Percentiles rank a stretch among this genome's conserved stretches.
These are phyloP conservation scores for Apoda limacodes DNA, from an alignment of 2,888 invertebrate genomes.

Conservation along the genomic window DNA sequence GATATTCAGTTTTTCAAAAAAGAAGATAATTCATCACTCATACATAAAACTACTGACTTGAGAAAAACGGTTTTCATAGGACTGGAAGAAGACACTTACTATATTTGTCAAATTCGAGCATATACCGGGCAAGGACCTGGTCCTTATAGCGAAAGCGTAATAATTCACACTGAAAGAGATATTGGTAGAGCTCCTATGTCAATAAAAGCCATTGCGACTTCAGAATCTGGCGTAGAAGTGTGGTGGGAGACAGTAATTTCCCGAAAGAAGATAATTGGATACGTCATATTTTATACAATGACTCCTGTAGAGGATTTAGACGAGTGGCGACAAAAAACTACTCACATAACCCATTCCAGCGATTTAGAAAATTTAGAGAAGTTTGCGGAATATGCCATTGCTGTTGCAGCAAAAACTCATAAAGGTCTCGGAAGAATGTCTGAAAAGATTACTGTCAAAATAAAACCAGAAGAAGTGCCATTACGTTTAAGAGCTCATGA, in stretches of 20 bases:
- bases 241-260: constrained; percentile 95
- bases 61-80: constrained; percentile 89
- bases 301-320: constrained; percentile 93
- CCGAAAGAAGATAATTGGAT: constrained; percentile 84
- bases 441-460: constrained; percentile 89
- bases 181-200: constrained; percentile 94
- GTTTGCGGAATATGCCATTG: constrained; percentile 91
- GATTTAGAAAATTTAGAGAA: constrained; percentile 91
- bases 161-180: constrained; percentile 86
- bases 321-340: constrained; percentile 89
- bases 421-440: constrained; percentile 87
- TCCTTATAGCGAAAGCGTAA: constrained; percentile 88
- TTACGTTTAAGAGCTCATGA: constrained; percentile 88
- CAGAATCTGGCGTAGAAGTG: constrained; percentile 92
- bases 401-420: constrained; percentile 87
- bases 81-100: constrained; percentile 94
- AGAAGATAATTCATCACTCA: constrained; percentile 82
- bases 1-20: constrained; percentile 93
- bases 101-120: constrained; percentile 91
- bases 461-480: constrained; percentile 94
- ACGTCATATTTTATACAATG: constrained; percentile 93
- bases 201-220: constrained; percentile 92
- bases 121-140: constrained; percentile 93
- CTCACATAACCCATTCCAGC: constrained; percentile 89
- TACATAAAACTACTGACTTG: constrained; percentile 81